Conservation (phyloP, 2,888 invertebrate genomes). For the Argyresthia albistria region DNA sequence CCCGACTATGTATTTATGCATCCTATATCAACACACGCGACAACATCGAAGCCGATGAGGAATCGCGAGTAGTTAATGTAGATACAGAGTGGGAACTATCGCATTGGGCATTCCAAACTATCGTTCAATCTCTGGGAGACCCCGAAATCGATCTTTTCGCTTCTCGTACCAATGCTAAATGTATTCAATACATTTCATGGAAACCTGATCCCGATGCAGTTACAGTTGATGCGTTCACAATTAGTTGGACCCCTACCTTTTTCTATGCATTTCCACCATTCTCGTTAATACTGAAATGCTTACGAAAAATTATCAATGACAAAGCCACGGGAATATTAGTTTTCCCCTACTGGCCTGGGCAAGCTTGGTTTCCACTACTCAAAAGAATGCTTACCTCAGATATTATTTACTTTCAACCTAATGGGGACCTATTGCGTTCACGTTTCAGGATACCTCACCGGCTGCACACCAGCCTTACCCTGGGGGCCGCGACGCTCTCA, state of each 20-base stretch:
- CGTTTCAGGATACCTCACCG: slow-evolving; percentile 3
- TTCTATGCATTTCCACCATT: slow-evolving; percentile 11
- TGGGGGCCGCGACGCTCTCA: slow-evolving; percentile 10
- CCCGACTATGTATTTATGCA: too few relatives aligned
- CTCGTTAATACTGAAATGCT: slow-evolving; percentile 6
- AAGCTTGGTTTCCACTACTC: slow-evolving; percentile 7
- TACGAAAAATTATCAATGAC: slow-evolving; percentile 9
- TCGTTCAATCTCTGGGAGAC: not conserved
- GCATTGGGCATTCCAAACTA: slow-evolving; percentile 1
- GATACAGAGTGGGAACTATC: slow-evolving; percentile 9
- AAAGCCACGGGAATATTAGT: slow-evolving; percentile 9
- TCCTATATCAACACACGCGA: too few relatives aligned
- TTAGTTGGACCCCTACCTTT: slow-evolving; percentile 3
- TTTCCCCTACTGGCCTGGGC: slow-evolving; percentile 9
- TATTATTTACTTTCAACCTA: slow-evolving; percentile 1
- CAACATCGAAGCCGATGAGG: slow-evolving; percentile 11
- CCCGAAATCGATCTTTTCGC: slow-evolving; percentile 7
- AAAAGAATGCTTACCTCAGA: not conserved
- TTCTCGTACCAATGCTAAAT: slow-evolving; percentile 6
- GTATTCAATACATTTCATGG: slow-evolving; percentile 4
- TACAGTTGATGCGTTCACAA: slow-evolving; percentile 8
- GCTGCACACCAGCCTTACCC: slow-evolving; percentile 7
- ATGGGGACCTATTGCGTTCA: slow-evolving; percentile 2
- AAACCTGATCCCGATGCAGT: slow-evolving; percentile 4
- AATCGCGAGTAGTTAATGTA: slow-evolving; percentile 9